phyloP scores from a whole-genome alignment of 2,888 invertebrate species.

The Adela reaumurella region DNA sequence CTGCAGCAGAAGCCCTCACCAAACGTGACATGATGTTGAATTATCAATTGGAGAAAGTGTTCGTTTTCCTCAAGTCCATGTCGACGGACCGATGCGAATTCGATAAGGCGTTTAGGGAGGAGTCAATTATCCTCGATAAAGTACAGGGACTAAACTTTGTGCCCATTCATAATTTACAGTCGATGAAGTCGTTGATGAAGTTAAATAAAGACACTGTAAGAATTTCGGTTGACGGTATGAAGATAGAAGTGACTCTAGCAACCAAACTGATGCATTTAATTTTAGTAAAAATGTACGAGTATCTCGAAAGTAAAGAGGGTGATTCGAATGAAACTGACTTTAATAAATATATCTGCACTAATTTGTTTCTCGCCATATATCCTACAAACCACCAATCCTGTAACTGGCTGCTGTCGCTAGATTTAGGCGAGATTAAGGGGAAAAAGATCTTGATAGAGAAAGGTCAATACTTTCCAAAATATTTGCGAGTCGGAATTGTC shows the following conservation, averaged over 20 bases:
- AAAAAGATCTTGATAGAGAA: no score
- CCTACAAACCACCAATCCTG: conserved; percentile 33
- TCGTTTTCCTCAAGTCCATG: conserved; percentile 27
- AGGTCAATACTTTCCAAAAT: no score
- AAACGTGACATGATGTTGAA: conserved; percentile 33
- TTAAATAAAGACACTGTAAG: conserved; percentile 18
- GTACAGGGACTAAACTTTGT: no score
- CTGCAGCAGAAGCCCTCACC: conserved; percentile 33
- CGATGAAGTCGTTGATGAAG: no score
- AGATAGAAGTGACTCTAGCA: no score
- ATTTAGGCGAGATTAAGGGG: conserved; percentile 26
- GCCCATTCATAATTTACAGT: no score
- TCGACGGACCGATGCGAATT: not conserved
- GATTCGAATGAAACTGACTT: conserved; percentile 29
- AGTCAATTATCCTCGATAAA: no score
- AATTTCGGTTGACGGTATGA: conserved; percentile 28
- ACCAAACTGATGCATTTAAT: no score
- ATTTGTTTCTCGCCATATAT: conserved; percentile 25
- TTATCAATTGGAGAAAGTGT: conserved; percentile 42
- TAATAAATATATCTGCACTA: no score
- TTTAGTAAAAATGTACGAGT: conserved; percentile 29
- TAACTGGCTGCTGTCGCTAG: conserved; percentile 26
- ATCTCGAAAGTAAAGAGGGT: conserved; percentile 19
- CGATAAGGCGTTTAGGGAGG: not conserved
- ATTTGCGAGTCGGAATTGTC: no score